Evolutionary conservation across 1,140 invertebrate species (phyloP).

Genomic region (Metopolophium dirhodum): DNA sequence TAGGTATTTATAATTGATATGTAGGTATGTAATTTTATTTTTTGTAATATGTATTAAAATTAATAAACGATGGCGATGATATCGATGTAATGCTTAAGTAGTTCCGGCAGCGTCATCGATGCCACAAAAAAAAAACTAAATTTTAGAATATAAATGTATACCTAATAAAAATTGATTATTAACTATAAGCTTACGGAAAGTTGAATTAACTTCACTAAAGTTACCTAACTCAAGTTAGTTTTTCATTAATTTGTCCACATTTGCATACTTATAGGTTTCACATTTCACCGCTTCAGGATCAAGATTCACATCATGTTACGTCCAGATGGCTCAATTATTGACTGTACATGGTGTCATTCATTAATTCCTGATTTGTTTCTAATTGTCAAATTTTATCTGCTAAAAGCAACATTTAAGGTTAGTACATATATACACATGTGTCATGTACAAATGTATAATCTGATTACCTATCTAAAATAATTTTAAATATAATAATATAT

Average conservation of each 20-base stretch:
- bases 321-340: background rate
- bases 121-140: too few species aligned
- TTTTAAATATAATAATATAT: background rate
- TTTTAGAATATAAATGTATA: too few species aligned
- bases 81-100: too few species aligned
- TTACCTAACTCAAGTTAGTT: background rate
- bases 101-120: too few species aligned
- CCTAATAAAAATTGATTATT: background rate
- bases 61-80: too few species aligned
- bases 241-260: background rate
- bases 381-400: background rate
- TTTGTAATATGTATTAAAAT: too few species aligned
- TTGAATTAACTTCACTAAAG: background rate
- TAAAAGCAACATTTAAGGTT: conserved; percentile 16
- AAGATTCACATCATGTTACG: background rate
- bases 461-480: background rate
- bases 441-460: background rate
- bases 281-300: background rate
- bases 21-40: too few species aligned
- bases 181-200: background rate
- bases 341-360: background rate
- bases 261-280: background rate
- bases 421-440: background rate
- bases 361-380: background rate
- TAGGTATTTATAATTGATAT: too few species aligned